Percentiles rank a stretch among this genome's conserved stretches.
These are phyloP conservation scores for Vireo altiloquus DNA, from an alignment of 2,113 vertebrate genomes.

Conservation along the genomic window DNA sequence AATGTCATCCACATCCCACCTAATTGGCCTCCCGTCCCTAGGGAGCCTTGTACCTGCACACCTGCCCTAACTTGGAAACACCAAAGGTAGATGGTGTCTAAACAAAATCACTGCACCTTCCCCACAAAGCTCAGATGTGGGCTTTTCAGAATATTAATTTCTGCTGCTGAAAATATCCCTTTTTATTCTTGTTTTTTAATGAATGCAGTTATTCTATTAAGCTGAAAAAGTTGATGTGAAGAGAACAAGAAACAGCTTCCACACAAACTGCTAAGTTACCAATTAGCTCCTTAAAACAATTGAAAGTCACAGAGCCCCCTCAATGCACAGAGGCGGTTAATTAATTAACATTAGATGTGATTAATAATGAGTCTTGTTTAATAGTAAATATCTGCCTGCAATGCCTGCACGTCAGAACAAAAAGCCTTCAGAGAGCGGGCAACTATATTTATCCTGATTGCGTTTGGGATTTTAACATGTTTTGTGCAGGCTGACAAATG, in stretches of 20 bases:
- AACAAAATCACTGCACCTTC: background rate
- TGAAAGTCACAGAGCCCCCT: slow-evolving; percentile 81
- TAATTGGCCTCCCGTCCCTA: background rate
- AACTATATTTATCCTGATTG: slow-evolving; percentile 93
- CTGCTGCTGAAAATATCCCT: background rate
- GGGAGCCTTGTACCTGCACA: background rate
- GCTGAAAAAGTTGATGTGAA: slow-evolving; percentile 26
- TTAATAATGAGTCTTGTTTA: slow-evolving; percentile 97
- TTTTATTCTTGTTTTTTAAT: slow-evolving; percentile 15
- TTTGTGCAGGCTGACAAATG: slow-evolving; percentile 99
- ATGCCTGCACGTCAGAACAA: slow-evolving; percentile 86
- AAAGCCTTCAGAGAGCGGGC: slow-evolving; percentile 82
- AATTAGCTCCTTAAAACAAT: slow-evolving; percentile 90
- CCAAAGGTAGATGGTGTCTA: background rate
- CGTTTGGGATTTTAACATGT: slow-evolving; percentile 94
- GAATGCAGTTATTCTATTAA: background rate
- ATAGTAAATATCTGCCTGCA: slow-evolving; percentile 88
- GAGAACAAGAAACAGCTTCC: slow-evolving; percentile 78
- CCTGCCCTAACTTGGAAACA: background rate
- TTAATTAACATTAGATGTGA: slow-evolving; percentile 99
- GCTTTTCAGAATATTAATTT: background rate
- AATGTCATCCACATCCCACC: background rate
- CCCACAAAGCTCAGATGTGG: background rate
- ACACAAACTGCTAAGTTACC: slow-evolving; percentile 78
- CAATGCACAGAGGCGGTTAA: slow-evolving; percentile 83